A percentile compares a stretch with the other conserved stretches of the same genome.
phyloP scores from a whole-genome alignment of 2,113 vertebrate species.

The Lynx canadensis region DNA sequence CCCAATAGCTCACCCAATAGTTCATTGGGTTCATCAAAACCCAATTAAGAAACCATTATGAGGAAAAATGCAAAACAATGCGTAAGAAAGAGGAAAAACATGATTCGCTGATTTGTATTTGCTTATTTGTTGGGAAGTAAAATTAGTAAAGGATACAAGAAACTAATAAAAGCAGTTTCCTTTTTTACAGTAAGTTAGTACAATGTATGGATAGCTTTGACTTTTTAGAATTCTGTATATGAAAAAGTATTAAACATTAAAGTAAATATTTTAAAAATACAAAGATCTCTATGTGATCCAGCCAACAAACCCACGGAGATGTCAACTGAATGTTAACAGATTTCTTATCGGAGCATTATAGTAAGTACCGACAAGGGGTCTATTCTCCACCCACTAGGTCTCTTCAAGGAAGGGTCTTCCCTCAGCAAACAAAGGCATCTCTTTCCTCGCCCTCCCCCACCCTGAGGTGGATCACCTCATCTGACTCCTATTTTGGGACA shows the following conservation, averaged over 20 bases:
- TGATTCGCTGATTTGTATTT: conserved; percentile 32
- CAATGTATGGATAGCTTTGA: neutral
- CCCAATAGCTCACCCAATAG: too few species aligned
- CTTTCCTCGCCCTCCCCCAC: neutral
- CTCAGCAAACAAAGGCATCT: neutral
- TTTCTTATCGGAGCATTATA: neutral
- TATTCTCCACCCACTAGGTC: neutral
- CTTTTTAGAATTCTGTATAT: neutral
- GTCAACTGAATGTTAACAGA: neutral
- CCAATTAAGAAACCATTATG: conserved; percentile 52
- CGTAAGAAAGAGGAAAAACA: conserved; percentile 29
- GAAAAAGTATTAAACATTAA: neutral
- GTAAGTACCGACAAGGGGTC: neutral
- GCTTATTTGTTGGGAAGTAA: conserved; percentile 48
- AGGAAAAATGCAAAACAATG: conserved; percentile 26
- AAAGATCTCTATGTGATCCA: neutral
- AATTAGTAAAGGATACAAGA: conserved; percentile 31
- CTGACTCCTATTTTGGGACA: neutral
- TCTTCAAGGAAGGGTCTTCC: neutral
- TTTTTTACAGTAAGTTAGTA: neutral
- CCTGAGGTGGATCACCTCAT: neutral
- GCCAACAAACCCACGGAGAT: neutral
- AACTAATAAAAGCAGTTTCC: conserved; percentile 1
- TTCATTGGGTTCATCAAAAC: neutral
- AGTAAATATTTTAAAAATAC: neutral